These are phyloP conservation scores for Stictonetta naevosa DNA, from an alignment of 2,113 vertebrate genomes.

Conservation along the genomic window DNA sequence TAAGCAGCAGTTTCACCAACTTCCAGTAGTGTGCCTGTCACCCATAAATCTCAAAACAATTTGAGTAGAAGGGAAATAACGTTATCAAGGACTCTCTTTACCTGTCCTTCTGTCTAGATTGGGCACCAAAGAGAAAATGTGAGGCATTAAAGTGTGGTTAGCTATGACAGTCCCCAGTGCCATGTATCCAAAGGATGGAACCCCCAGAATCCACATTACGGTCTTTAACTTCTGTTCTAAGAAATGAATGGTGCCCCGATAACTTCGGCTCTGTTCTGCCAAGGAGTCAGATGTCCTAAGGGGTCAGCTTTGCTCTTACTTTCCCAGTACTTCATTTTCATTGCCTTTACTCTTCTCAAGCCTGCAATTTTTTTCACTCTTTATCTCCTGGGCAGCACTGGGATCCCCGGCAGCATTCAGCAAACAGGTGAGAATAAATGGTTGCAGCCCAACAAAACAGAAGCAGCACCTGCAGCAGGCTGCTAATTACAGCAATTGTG, in stretches of 20 bases:
- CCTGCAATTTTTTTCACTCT: neutral
- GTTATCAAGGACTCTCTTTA: neutral
- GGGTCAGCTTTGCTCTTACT: neutral
- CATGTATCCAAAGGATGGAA: fast-evolving
- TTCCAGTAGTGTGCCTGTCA: neutral
- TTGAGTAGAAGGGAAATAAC: neutral
- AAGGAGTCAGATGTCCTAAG: neutral
- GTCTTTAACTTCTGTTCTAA: neutral
- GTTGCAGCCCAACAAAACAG: neutral
- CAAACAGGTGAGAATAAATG: neutral
- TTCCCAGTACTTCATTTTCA: neutral
- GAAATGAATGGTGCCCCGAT: neutral
- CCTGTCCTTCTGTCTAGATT: neutral
- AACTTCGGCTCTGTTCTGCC: neutral
- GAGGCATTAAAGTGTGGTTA: neutral
- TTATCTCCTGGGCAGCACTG: neutral
- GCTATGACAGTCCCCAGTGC: neutral
- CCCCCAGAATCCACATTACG: neutral
- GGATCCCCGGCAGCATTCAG: neutral
- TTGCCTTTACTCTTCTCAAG: neutral
- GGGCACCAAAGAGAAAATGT: neutral
- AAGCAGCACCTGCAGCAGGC: neutral
- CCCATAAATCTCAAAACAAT: neutral
- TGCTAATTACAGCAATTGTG: neutral
- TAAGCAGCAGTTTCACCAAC: fast-evolving